Conservation (phyloP, 2,888 invertebrate genomes). For the Dolichopus griseipennis region DNA sequence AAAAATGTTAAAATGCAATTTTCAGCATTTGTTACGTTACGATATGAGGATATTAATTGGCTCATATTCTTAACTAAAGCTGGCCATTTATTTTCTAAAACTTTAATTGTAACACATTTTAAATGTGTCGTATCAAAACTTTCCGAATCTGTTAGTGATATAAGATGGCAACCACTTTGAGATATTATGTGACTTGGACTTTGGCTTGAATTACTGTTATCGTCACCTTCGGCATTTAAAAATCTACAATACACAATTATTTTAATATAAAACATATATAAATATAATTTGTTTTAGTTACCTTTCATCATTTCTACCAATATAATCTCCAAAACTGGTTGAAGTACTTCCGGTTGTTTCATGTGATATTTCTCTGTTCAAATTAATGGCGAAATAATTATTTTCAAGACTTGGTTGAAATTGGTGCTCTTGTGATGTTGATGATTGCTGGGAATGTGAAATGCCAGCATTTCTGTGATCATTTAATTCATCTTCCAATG, state of each 20-base stretch:
- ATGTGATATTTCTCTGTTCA: constrained; percentile 27
- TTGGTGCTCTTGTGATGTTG: constrained; percentile 7
- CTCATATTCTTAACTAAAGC: constrained; percentile 63
- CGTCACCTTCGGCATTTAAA: not conserved
- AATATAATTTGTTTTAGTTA: not conserved
- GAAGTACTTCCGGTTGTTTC: constrained; percentile 15
- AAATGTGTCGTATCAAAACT: constrained; percentile 77
- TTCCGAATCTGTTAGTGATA: constrained; percentile 63
- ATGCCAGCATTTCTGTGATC: constrained; percentile 19
- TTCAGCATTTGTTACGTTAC: constrained; percentile 45
- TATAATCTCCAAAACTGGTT: not conserved
- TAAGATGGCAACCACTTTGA: constrained; percentile 34
- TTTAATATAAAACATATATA: not conserved
- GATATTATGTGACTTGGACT: constrained; percentile 18
- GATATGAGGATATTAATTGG: constrained; percentile 32
- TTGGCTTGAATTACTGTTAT: not conserved
- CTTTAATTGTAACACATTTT: constrained; percentile 77
- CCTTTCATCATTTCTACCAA: not conserved
- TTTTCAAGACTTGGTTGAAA: constrained; percentile 33
- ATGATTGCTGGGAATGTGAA: constrained; percentile 11
- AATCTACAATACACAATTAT: not conserved
- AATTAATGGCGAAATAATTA: constrained; percentile 42
- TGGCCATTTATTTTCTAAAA: constrained; percentile 77
- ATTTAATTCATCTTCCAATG: constrained; percentile 58
- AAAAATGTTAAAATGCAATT: constrained; percentile 72